Evolutionary conservation across 2,797 vertebrate genomes (phyloP).

Genomic region (Gallinago solitaria): DNA sequence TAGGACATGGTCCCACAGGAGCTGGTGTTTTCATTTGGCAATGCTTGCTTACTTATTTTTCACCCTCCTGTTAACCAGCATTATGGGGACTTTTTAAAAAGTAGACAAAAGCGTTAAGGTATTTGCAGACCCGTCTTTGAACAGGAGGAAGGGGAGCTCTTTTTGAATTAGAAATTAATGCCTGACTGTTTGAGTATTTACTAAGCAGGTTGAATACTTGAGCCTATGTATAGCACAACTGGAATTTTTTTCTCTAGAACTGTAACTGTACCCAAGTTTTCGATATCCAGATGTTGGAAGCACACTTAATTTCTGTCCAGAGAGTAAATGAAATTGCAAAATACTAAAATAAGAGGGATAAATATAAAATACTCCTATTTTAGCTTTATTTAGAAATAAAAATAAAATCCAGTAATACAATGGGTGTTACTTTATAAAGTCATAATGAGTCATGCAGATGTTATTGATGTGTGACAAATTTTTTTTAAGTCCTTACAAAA

Average conservation of each 20-base stretch:
- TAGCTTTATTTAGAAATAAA: background rate
- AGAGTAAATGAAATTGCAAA: background rate
- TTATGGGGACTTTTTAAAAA: background rate
- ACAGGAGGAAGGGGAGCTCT: background rate
- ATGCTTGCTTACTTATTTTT: background rate
- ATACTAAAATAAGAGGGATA: background rate
- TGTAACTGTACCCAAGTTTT: background rate
- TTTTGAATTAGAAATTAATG: background rate
- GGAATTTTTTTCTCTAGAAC: background rate
- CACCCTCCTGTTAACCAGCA: background rate
- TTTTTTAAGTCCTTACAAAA: background rate
- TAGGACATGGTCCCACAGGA: background rate
- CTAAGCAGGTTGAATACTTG: background rate
- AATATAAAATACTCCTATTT: background rate
- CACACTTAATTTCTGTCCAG: background rate
- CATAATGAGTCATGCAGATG: background rate
- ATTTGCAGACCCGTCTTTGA: background rate
- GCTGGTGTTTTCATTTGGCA: background rate
- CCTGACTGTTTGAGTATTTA: background rate
- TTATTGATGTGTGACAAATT: background rate
- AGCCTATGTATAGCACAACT: background rate
- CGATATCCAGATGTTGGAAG: background rate
- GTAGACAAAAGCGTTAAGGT: background rate
- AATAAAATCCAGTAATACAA: background rate
- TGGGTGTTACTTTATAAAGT: background rate